phyloP scores from a whole-genome alignment of 2,888 invertebrate species.

The Euproctis similis region DNA sequence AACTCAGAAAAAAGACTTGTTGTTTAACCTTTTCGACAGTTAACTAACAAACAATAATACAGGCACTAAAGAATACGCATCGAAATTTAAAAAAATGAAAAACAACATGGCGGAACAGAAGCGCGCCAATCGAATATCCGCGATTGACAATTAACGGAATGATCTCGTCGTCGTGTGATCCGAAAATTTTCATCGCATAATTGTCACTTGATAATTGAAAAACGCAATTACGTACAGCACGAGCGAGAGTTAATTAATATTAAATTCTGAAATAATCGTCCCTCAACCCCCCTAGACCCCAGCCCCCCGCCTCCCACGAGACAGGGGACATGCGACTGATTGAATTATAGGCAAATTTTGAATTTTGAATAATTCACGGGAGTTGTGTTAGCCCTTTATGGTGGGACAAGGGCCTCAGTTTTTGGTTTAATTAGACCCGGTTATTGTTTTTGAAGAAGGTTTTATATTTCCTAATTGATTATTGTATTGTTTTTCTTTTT shows the following conservation, averaged over 20 bases:
- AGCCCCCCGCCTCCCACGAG: slow-evolving; percentile 47
- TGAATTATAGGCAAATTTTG: slow-evolving; percentile 74
- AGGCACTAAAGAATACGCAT: slow-evolving; percentile 1
- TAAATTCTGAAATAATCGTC: slow-evolving; percentile 75
- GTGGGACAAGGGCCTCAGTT: slow-evolving; percentile 28
- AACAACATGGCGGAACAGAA: slow-evolving; percentile 20
- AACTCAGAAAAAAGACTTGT: too few relatives aligned
- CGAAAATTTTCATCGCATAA: slow-evolving; percentile 62
- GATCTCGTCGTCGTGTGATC: slow-evolving; percentile 57
- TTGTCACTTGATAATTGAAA: slow-evolving; percentile 73
- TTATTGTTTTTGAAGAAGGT: slow-evolving; percentile 24
- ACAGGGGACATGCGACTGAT: slow-evolving; percentile 48
- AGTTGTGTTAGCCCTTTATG: slow-evolving; percentile 64
- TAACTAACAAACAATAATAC: slow-evolving; percentile 9
- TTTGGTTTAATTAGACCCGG: slow-evolving; percentile 32
- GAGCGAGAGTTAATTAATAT: slow-evolving; percentile 74
- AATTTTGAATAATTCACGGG: slow-evolving; percentile 71
- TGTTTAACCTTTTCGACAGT: slow-evolving; percentile 1
- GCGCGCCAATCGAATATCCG: slow-evolving; percentile 22
- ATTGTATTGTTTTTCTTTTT: too few relatives aligned
- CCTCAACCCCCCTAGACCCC: slow-evolving; percentile 31
- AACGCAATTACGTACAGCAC: slow-evolving; percentile 66
- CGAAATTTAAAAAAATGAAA: slow-evolving; percentile 10
- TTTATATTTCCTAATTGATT: slow-evolving; percentile 12
- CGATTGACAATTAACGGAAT: slow-evolving; percentile 55